phyloP scores from a whole-genome alignment of 2,113 vertebrate species.

The Motacilla alba region DNA sequence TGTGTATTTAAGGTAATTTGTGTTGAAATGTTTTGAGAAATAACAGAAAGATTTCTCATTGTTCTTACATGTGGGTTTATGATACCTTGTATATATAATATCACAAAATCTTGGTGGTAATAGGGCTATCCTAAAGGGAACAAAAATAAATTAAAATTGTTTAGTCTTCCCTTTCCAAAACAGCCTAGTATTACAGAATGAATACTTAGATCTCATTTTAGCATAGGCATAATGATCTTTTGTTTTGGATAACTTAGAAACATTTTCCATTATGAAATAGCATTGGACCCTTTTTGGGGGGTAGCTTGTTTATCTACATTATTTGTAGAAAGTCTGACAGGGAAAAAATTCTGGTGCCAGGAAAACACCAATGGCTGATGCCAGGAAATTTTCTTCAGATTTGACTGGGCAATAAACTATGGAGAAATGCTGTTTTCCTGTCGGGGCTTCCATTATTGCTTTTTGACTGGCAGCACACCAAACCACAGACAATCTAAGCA shows the following conservation, averaged over 20 bases:
- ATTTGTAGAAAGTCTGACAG: background rate
- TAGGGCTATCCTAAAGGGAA: background rate
- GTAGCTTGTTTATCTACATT: background rate
- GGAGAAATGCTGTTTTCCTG: constrained; percentile 36
- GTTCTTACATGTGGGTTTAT: background rate
- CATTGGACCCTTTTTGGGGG: background rate
- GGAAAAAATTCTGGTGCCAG: background rate
- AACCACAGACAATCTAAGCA: background rate
- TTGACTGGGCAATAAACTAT: constrained; percentile 2
- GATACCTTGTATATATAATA: background rate
- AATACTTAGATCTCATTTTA: background rate
- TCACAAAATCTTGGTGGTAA: background rate
- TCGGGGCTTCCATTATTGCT: constrained; percentile 23
- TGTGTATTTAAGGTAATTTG: background rate
- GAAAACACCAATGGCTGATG: background rate
- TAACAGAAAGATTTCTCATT: background rate
- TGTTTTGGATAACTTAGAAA: background rate
- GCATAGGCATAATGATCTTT: background rate
- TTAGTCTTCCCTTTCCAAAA: background rate
- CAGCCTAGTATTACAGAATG: background rate
- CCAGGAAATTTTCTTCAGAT: constrained; percentile 35
- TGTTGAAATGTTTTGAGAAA: background rate
- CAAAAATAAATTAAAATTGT: background rate
- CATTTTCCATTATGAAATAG: background rate
- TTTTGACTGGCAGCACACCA: constrained; percentile 37